phyloP scores from a whole-genome alignment of 2,888 invertebrate species.

The Leucophenga maculata region DNA sequence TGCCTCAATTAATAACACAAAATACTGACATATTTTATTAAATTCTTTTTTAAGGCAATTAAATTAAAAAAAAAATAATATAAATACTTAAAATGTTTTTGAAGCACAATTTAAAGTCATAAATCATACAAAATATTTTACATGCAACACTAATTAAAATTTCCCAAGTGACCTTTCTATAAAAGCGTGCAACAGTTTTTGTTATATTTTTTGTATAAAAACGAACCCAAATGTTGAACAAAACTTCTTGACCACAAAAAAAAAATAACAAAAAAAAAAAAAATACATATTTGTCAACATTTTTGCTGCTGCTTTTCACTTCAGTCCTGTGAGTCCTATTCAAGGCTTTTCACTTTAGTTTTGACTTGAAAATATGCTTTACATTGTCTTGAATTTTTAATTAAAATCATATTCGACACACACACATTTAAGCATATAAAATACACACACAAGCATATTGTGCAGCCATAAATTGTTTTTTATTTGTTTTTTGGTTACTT shows the following conservation, averaged over 20 bases:
- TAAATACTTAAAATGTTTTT: too few relatives aligned
- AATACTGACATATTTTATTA: too few relatives aligned
- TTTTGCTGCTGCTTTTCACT: neutral
- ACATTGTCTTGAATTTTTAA: constrained; percentile 40
- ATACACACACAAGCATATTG: neutral
- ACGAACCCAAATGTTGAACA: too few relatives aligned
- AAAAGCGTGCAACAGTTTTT: constrained; percentile 12
- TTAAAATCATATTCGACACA: constrained; percentile 38
- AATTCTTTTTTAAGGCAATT: too few relatives aligned
- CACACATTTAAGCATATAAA: neutral
- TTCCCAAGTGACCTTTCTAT: neutral
- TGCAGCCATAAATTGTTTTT: constrained; percentile 3
- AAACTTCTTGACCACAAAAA: too few relatives aligned
- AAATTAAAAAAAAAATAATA: too few relatives aligned
- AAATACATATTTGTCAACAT: too few relatives aligned
- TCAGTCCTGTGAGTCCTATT: neutral
- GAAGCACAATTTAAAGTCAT: too few relatives aligned
- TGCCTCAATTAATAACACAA: too few relatives aligned
- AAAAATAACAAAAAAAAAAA: too few relatives aligned
- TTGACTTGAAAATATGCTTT: neutral
- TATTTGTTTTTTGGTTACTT: neutral
- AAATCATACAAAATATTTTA: too few relatives aligned
- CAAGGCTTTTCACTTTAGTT: neutral
- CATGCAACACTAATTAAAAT: too few relatives aligned
- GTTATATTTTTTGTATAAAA: neutral